Conservation (phyloP, 1,140 invertebrate genomes). For the Popillia japonica region DNA sequence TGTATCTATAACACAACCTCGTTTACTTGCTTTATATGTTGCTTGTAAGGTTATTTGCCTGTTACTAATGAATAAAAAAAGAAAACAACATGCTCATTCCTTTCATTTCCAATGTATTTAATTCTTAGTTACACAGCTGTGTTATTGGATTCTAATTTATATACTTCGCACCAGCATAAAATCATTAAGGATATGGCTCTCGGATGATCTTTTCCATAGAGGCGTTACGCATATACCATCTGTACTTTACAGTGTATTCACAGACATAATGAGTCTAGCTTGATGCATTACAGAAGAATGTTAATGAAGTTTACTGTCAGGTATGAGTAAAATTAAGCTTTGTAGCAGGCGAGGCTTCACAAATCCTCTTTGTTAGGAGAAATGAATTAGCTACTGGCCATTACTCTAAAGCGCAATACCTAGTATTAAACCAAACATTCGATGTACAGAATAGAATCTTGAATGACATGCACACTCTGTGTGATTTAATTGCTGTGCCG, state of each 20-base stretch:
- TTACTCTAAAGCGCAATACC: not conserved
- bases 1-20: too few relatives aligned
- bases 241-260: not conserved
- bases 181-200: not conserved
- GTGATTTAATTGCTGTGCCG: too few relatives aligned
- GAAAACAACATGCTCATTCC: not conserved
- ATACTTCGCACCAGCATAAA: not conserved
- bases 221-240: not conserved
- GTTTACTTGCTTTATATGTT: not conserved
- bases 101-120: not conserved
- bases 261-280: constrained; percentile 13
- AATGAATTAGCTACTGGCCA: not conserved
- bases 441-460: not conserved
- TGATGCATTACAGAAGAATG: constrained; percentile 16
- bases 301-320: constrained; percentile 7
- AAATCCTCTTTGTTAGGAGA: not conserved
- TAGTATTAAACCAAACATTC: not conserved
- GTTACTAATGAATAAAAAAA: not conserved
- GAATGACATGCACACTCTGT: not conserved
- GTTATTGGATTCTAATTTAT: constrained; percentile 5
- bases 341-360: not conserved
- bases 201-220: not conserved
- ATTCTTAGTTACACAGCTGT: not conserved
- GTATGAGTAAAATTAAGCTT: not conserved
- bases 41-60: not conserved